Evolutionary conservation across 1,140 invertebrate species (phyloP), one percentile per base, ranked within the genome.

Genomic region (Drosophila parabipectinata): DNA sequence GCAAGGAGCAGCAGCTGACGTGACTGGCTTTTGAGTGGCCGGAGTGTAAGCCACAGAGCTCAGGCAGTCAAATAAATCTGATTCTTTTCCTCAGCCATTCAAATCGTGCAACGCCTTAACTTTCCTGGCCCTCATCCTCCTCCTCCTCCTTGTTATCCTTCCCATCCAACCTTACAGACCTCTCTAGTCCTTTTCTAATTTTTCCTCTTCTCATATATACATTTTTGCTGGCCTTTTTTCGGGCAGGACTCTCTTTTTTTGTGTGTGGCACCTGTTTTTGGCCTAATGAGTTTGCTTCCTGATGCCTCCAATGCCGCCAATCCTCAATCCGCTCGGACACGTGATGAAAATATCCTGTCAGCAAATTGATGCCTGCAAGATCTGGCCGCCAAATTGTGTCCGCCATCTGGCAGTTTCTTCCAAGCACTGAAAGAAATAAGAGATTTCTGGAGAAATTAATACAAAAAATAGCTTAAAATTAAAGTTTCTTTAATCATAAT

Each of bases 261-360:
- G 18, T 52, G 26, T 24, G 45, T 24, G 28, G 63, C 64, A 57
- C 67, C 67, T 71, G 67, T 47, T 47, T 12, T 18, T 10, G 44
- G 41, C 51, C 67, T 71, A 57, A 67, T 67, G 53, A 69, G 64
- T 57, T 57, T 55, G 53, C 30, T 24, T 54, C 50, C 50, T 30
- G 26, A 28, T 6, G 5, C 26, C 26, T 28, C 21, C 2, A 18
- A 18, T 26, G 26, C 26, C 26, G 62, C 45, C 24, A 7, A 51
- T 30, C 30, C 53, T 64, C 32, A 18, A 18, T 18, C 66, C 32
- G 18, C 51, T 39, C 14, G 32, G 41, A 61, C 56, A 87, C 83
- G 82, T 88, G 83, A 56, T 72, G 74, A 72, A 76, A 78, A 67
- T 61, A 47, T 28, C 58, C 74, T 78, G 82, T 78, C 81, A 75